Evolutionary conservation across 2,797 vertebrate genomes (phyloP), one percentile per base, ranked within the genome.

Genomic region (Schizopygopsis pylzovi): DNA sequence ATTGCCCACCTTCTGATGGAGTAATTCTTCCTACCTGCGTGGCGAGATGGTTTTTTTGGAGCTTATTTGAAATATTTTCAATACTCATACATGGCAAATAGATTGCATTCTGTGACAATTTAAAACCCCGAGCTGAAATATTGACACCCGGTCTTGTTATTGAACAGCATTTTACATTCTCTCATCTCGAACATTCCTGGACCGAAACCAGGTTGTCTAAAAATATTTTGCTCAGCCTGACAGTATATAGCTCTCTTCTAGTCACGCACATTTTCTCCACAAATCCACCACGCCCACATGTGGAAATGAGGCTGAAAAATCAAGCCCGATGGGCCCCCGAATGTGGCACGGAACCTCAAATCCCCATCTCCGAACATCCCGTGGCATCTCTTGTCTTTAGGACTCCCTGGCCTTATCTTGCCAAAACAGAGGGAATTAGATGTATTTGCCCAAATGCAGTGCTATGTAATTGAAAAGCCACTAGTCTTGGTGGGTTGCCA

Each of bases 401-500:
- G 79, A 76, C 77, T 76, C 22, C 52, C 20, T 39, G 59, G 85
- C 79, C 75, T 88, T 88, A 87, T 90, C 87, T 85, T 80, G 15
- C 3, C 56, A 70, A 87, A 87, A 87, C 89, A 88, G 78, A 63
- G 76, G 79, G 88, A 87, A 76, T 63, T 87, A 80, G 86, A 84
- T 89, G 86, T 85, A 92, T 92, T 92, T 91, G 84, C 91, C 92
- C 91, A 89, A 93, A 88, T 90, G 85, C 90, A 91, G 90, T 90
- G 92, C 91, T 90, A 85, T 80, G 89, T 80, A 92, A 89, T 81
- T 89, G 89, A 91, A 92, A 90, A 92, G 89, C 91, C 89, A 89
- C 91, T 85, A 86, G 88, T 86, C 89, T 85, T 91, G 91, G 87
- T 91, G 28, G 68, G 95, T 95, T 93, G 67, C 93, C 93, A 93